phyloP scores from a whole-genome alignment of 2,113 vertebrate genomes.

The Ursus arctos region DNA sequence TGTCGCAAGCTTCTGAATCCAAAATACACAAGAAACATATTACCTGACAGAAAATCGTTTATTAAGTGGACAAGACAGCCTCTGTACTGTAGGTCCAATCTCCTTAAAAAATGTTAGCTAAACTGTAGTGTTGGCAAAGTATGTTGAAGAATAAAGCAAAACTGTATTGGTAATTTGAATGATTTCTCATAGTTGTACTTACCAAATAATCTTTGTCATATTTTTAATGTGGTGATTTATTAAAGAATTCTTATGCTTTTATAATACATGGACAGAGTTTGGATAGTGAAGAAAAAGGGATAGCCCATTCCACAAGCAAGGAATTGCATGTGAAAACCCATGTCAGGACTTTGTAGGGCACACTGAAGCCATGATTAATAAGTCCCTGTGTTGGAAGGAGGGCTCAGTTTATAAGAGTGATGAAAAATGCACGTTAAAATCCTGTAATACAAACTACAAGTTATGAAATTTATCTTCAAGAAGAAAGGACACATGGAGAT shows the following conservation, averaged over 20 bases:
- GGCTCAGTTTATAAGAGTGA: background rate
- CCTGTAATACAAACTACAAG: background rate
- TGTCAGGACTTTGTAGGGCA: background rate
- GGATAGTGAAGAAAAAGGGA: background rate
- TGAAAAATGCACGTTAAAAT: background rate
- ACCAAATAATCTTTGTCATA: background rate
- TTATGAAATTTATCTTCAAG: background rate
- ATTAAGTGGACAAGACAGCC: background rate
- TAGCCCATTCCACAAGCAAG: background rate
- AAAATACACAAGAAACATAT: background rate
- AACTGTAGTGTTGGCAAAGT: background rate
- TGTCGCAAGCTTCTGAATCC: background rate
- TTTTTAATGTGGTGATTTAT: background rate
- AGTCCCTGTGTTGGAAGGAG: background rate
- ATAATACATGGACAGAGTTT: background rate
- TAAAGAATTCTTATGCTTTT: background rate
- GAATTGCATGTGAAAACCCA: background rate
- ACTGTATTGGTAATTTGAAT: background rate
- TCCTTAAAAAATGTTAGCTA: background rate
- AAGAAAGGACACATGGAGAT: background rate
- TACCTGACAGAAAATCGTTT: background rate
- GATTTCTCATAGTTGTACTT: background rate
- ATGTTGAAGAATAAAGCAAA: background rate
- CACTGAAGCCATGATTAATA: no score
- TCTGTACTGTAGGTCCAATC: fast-evolving